phyloP scores from a whole-genome alignment of 2,113 vertebrate species.

The Pachycephala philippinensis region DNA sequence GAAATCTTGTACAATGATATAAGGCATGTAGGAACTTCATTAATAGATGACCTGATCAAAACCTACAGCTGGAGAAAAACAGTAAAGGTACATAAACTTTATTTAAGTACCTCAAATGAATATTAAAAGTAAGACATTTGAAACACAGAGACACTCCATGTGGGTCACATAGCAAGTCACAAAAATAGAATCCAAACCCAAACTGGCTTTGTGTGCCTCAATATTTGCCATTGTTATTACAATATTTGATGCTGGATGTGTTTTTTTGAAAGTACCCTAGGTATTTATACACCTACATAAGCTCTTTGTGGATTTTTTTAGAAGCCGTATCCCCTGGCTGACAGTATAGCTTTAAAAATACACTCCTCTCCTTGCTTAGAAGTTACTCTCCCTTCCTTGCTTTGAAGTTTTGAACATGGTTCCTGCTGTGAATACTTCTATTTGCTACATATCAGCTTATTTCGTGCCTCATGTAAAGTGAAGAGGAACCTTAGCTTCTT shows the following conservation, averaged over 20 bases:
- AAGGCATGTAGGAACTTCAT: accelerated
- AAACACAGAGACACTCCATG: neutral
- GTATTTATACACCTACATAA: neutral
- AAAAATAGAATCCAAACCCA: neutral
- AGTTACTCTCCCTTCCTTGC: neutral
- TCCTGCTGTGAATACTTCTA: neutral
- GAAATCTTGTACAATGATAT: neutral
- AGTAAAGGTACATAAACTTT: neutral
- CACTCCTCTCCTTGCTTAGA: neutral
- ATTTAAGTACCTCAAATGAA: neutral
- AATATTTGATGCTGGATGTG: neutral
- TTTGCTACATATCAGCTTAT: neutral
- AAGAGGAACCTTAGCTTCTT: neutral
- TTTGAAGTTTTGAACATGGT: neutral
- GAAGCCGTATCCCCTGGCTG: neutral
- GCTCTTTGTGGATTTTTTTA: neutral
- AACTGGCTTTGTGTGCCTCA: neutral
- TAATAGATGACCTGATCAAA: neutral
- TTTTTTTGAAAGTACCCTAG: neutral
- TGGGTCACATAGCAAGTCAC: neutral
- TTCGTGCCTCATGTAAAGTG: neutral
- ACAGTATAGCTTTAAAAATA: neutral
- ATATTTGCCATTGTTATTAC: neutral
- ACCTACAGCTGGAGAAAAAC: neutral
- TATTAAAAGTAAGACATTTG: neutral